Conservation (phyloP, 2,888 invertebrate genomes). For the Ophion ellenae region DNA sequence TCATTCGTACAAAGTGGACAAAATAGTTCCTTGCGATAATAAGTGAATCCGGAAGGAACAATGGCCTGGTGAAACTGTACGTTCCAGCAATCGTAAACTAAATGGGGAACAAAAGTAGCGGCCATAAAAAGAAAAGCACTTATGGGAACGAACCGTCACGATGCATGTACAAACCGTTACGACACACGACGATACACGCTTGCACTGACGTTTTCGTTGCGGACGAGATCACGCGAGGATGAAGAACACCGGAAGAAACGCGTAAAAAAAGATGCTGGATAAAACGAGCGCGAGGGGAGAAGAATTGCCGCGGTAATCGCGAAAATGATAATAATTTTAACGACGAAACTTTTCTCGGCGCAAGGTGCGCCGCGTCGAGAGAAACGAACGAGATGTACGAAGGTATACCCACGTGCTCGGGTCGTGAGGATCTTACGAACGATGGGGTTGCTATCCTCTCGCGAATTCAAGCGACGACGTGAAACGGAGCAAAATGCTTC, state of each 20-base stretch:
- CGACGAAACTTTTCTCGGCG: slow-evolving; percentile 65
- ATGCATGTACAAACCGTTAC: neutral
- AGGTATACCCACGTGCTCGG: slow-evolving; percentile 27
- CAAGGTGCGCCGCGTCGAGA: slow-evolving; percentile 49
- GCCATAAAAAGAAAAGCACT: neutral
- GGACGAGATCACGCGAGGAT: neutral
- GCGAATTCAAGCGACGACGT: slow-evolving; percentile 43
- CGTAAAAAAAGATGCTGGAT: slow-evolving; percentile 33
- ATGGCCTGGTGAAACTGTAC: neutral
- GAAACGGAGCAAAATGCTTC: slow-evolving; percentile 47
- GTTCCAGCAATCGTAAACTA: neutral
- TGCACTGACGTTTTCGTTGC: neutral
- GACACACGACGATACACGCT: neutral
- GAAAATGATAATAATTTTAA: slow-evolving; percentile 73
- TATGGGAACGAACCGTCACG: neutral
- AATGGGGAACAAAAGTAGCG: neutral
- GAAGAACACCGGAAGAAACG: neutral
- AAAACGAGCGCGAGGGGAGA: slow-evolving; percentile 50
- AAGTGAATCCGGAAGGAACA: neutral
- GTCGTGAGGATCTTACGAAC: slow-evolving; percentile 27
- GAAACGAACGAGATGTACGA: slow-evolving; percentile 37
- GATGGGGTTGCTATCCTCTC: slow-evolving; percentile 44
- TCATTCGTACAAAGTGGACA: neutral
- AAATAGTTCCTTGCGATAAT: neutral
- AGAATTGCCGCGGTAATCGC: slow-evolving; percentile 65